Evolutionary conservation across 2,888 invertebrate species (phyloP).

Genomic region (Podabrus alpinus): DNA sequence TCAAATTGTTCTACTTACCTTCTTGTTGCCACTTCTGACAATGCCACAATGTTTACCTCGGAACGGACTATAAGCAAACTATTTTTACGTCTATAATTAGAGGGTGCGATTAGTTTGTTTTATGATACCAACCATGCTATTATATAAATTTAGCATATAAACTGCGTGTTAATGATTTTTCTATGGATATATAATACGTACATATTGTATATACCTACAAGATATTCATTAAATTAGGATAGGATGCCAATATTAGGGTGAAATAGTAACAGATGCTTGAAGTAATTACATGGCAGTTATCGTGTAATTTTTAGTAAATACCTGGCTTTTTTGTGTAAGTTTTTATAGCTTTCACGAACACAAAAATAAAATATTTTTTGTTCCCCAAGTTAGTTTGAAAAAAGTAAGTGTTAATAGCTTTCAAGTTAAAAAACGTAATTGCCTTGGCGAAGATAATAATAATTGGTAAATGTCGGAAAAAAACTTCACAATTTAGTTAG

Average conservation of each 20-base stretch:
- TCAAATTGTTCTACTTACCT: too few species aligned
- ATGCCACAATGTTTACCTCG: not conserved
- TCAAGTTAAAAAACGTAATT: not conserved
- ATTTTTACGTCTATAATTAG: slow-evolving; percentile 6
- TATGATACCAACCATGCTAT: slow-evolving; percentile 23
- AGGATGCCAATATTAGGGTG: slow-evolving; percentile 7
- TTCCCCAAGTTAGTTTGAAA: not conserved
- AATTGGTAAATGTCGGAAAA: not conserved
- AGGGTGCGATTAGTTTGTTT: slow-evolving; percentile 29
- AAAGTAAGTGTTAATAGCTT: not conserved
- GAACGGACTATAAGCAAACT: slow-evolving; percentile 4
- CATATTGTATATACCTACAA: slow-evolving; percentile 5
- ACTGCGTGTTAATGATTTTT: slow-evolving; percentile 29
- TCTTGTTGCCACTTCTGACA: not conserved
- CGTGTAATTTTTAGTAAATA: not conserved
- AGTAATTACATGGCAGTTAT: not conserved
- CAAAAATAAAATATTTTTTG: not conserved
- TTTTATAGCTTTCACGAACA: not conserved
- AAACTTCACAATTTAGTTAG: not conserved
- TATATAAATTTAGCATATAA: slow-evolving; percentile 29
- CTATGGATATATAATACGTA: slow-evolving; percentile 20
- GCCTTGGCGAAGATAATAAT: not conserved
- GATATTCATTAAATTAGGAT: slow-evolving; percentile 10
- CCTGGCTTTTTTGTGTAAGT: not conserved
- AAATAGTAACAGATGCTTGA: slow-evolving; percentile 14